These are phyloP conservation scores for Nannoperca obscura DNA, from an alignment of 2,797 vertebrate genomes.

Conservation along the genomic window DNA sequence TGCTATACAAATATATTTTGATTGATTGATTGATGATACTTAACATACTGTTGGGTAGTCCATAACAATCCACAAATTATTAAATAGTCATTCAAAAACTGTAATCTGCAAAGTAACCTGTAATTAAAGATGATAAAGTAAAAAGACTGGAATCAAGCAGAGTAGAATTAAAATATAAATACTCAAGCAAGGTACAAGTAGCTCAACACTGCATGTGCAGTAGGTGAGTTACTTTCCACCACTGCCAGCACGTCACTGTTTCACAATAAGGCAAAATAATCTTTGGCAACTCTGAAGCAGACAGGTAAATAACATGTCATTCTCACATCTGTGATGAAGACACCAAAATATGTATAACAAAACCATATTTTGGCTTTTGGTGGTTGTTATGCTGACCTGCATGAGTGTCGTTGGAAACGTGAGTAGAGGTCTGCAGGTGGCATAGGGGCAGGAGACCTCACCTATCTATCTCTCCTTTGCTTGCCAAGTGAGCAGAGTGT, in stretches of 20 bases:
- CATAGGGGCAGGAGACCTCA: conserved; percentile 66
- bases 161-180: background rate
- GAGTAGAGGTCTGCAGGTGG: conserved; percentile 74
- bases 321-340: conserved; percentile 25
- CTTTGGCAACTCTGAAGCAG: background rate
- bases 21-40: too few species aligned
- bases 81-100: background rate
- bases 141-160: background rate
- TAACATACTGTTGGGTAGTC: background rate
- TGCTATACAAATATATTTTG: too few species aligned
- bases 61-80: background rate
- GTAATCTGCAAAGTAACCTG: background rate
- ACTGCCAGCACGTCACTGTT: background rate
- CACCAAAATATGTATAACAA: conserved; percentile 57
- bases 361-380: conserved; percentile 54
- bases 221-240: background rate
- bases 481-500: conserved; percentile 67
- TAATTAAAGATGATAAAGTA: background rate
- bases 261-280: background rate
- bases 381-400: conserved; percentile 66
- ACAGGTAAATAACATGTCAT: conserved; percentile 15
- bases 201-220: background rate
- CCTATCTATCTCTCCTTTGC: conserved; percentile 45
- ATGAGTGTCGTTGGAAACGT: conserved; percentile 68
- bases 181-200: background rate